phyloP scores from a whole-genome alignment of 1,140 invertebrate species.

The Musca vetustissima region DNA sequence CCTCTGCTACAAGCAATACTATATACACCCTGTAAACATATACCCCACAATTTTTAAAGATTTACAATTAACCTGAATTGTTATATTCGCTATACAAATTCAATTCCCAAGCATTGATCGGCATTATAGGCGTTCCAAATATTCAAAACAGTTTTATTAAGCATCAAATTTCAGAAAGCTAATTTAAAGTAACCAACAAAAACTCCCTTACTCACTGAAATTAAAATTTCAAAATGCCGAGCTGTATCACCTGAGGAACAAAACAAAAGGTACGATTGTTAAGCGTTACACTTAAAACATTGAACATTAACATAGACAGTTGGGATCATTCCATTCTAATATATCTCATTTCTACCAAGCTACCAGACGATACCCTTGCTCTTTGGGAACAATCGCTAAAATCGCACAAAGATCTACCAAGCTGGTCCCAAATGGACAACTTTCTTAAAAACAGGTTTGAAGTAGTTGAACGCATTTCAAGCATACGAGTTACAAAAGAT shows the following conservation, averaged over 20 bases:
- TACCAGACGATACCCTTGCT: not conserved
- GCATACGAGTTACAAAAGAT: not conserved
- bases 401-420: not conserved
- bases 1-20: too few relatives aligned
- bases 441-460: constrained; percentile 6
- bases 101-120: too few relatives aligned
- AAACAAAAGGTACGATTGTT: constrained; percentile 5
- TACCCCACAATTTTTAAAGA: too few relatives aligned
- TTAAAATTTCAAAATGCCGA: not conserved
- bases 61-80: too few relatives aligned
- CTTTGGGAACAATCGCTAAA: constrained; percentile 9
- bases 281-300: not conserved
- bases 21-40: too few relatives aligned
- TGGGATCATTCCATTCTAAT: constrained; percentile 8
- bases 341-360: constrained; percentile 12
- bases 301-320: not conserved
- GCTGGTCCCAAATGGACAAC: constrained; percentile 4
- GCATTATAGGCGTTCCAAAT: too few relatives aligned
- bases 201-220: too few relatives aligned
- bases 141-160: too few relatives aligned
- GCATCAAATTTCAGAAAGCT: too few relatives aligned
- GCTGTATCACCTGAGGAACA: constrained; percentile 3
- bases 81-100: too few relatives aligned
- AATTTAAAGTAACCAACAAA: too few relatives aligned
- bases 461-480: not conserved